Percentiles rank a stretch among this genome's conserved stretches.
Evolutionary conservation across 2,797 vertebrate species (phyloP).

Genomic region (Megalops cyprinoides): DNA sequence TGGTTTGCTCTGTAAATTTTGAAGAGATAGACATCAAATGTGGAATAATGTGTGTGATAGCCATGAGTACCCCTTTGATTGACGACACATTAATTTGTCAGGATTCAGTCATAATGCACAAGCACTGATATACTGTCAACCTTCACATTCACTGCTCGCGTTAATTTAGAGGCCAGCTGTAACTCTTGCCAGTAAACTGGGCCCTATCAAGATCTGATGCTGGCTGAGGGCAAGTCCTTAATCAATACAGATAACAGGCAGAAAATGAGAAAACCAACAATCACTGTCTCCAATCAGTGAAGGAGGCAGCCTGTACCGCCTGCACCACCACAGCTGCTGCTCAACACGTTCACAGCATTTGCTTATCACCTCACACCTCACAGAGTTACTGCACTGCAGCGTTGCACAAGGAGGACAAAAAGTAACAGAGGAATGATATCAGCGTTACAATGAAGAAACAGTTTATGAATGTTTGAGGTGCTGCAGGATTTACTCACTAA

Average conservation of each 20-base stretch:
- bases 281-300: conserved; percentile 30
- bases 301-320: conserved; percentile 20
- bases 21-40: neutral
- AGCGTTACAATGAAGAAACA: conserved; percentile 24
- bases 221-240: conserved; percentile 45
- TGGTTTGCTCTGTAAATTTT: neutral
- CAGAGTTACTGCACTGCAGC: conserved; percentile 39
- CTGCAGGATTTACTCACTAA: neutral
- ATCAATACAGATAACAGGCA: conserved; percentile 52
- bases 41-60: neutral
- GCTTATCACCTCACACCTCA: conserved; percentile 30
- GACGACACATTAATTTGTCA: no score
- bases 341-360: conserved; percentile 28
- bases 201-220: conserved; percentile 39
- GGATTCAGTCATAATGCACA: no score
- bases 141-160: no score
- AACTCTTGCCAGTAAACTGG: conserved; percentile 51
- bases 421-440: conserved; percentile 19
- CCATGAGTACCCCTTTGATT: neutral
- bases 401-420: neutral
- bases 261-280: conserved; percentile 55
- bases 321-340: conserved; percentile 1
- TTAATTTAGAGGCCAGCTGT: conserved; percentile 43
- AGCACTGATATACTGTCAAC: no score
- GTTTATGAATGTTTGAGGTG: neutral